Evolutionary conservation across 2,113 vertebrate species (phyloP).

Genomic region (Nicator chloris): DNA sequence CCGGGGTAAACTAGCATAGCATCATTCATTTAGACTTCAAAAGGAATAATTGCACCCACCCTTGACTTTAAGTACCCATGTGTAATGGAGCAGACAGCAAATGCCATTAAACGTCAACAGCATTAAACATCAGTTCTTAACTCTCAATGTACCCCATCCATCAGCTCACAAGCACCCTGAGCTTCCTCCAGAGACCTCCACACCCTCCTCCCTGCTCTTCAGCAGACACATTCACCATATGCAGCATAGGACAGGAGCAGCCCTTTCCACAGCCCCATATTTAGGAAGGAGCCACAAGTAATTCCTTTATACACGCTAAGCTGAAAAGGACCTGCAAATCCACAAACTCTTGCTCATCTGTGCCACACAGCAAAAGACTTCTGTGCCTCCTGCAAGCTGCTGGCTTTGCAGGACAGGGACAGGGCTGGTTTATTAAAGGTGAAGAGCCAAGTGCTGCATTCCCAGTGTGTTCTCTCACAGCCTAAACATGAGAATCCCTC

Average conservation of each 20-base stretch:
- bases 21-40: conserved; percentile 36
- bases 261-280: background rate
- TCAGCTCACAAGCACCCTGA: conserved; percentile 15
- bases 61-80: background rate
- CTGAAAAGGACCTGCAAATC: background rate
- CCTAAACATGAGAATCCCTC: background rate
- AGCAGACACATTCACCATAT: background rate
- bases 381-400: background rate
- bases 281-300: background rate
- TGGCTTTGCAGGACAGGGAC: background rate
- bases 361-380: background rate
- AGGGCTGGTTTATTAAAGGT: background rate
- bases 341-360: background rate
- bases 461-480: background rate
- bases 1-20: background rate
- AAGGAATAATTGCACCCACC: conserved; percentile 53
- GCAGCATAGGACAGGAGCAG: background rate
- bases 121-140: conserved; percentile 54
- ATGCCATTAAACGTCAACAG: conserved; percentile 28
- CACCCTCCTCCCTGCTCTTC: background rate
- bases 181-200: background rate
- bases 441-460: background rate
- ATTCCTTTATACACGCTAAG: background rate
- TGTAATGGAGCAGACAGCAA: conserved; percentile 35
- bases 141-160: conserved; percentile 15